Evolutionary conservation across 2,888 invertebrate genomes (phyloP), one percentile per base, ranked within the genome.

Genomic region (Bombyx huttoni): DNA sequence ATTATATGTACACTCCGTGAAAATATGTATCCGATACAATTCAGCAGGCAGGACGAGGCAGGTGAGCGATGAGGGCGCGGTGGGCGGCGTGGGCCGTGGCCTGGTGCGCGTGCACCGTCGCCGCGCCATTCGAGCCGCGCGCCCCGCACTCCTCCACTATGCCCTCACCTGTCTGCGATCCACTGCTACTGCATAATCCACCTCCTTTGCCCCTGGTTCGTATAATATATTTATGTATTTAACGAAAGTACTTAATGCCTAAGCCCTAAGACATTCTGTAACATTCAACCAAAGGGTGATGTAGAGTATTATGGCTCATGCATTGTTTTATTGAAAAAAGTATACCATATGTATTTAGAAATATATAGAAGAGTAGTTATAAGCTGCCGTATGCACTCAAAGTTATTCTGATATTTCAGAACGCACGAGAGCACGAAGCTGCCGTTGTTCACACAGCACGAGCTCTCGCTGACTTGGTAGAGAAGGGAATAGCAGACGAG

Each of bases 1-100:
- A 24, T 24, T 24, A 24, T 24, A 24, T 24, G 24, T 24, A 24
- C 5, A 5, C 24, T 3, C 5, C 1, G 24, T 24, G 24, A 24
- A 24, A 24, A 24, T 2, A 24, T 24, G 24, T 24, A 24, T 24
- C 1, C 5, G 24, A 24, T 24, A 1, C 24, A 1, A 6, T 8
- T 40, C 8, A 40, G 40, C 64, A 53, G 54, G 46, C 52, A 60
- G 59, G 63, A 65, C 58, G 65, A 61, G 70, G 63, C 63, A 74
- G 82, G 83, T 84, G 84, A 84, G 82, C 65, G 68, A 84, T 83
- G 84, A 70, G 75, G 80, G 81, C 77, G 78, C 75, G 76, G 75
- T 75, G 75, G 75, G 75, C 84, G 74, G 78, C 87, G 70, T 73
- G 82, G 67, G 77, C 82, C 66, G 73, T 87, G 70, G 81, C 80